A percentile compares a stretch with the other conserved stretches of the same genome.
These are phyloP conservation scores for Cataglyphis hispanica DNA, from an alignment of 1,140 invertebrate genomes.

Conservation along the genomic window DNA sequence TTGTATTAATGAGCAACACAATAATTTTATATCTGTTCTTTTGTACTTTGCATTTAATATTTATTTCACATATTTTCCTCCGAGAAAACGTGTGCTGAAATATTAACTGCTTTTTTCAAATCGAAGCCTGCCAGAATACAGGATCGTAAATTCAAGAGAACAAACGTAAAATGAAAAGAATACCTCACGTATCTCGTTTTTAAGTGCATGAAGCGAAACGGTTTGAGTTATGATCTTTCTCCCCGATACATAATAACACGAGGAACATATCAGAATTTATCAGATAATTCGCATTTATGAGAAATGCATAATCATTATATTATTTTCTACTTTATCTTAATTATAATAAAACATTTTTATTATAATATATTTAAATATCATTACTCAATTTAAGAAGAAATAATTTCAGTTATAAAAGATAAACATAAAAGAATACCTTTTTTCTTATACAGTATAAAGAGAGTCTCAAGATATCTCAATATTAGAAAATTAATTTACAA, in stretches of 20 bases:
- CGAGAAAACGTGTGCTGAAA: slow-evolving; percentile 15
- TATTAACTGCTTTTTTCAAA: slow-evolving; percentile 45
- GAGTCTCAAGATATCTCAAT: no score
- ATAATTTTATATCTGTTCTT: background rate
- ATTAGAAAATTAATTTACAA: no score
- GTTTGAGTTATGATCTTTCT: slow-evolving; percentile 48
- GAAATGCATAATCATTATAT: background rate
- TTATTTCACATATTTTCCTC: background rate
- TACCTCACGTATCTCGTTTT: slow-evolving; percentile 51
- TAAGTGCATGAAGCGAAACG: slow-evolving; percentile 47
- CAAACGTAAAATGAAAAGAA: slow-evolving; percentile 57
- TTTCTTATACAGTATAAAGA: background rate
- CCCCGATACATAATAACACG: slow-evolving; percentile 42
- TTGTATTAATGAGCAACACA: background rate
- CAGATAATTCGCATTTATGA: slow-evolving; percentile 1
- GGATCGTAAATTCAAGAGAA: slow-evolving; percentile 48
- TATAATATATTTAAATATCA: background rate
- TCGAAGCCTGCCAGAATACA: slow-evolving; percentile 43
- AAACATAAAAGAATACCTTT: background rate
- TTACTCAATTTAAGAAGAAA: background rate
- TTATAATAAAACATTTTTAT: background rate
- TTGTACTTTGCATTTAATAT: background rate
- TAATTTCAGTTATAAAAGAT: background rate
- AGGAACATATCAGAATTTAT: slow-evolving; percentile 20
- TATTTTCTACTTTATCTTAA: no score